Evolutionary conservation across 2,113 vertebrate species (phyloP).

Genomic region (Pedetes capensis): DNA sequence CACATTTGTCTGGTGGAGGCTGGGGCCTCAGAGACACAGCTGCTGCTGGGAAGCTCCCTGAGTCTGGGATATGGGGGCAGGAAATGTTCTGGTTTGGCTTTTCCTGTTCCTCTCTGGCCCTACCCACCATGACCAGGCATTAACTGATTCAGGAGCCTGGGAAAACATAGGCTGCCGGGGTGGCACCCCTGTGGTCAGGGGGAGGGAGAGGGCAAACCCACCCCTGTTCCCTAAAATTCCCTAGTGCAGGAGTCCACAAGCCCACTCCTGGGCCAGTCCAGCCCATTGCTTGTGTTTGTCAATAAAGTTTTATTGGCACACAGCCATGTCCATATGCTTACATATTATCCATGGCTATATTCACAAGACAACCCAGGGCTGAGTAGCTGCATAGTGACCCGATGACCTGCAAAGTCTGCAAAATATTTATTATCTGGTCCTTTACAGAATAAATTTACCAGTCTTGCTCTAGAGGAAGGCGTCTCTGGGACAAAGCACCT

Average conservation of each 20-base stretch:
- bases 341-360: neutral
- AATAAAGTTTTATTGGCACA: constrained; percentile 50
- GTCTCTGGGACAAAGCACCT: neutral
- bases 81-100: neutral
- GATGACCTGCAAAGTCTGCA: neutral
- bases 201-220: neutral
- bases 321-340: neutral
- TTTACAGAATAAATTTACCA: neutral
- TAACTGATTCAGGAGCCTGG: neutral
- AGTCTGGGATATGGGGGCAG: neutral
- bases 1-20: neutral
- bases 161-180: neutral
- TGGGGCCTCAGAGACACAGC: neutral
- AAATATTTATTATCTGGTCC: neutral
- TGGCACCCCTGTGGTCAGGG: neutral
- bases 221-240: neutral
- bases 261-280: neutral
- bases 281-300: neutral
- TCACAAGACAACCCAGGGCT: too few species aligned
- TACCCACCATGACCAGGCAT: neutral
- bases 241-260: neutral
- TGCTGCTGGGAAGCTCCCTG: neutral
- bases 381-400: neutral
- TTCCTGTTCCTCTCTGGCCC: neutral
- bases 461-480: neutral